A percentile compares a stretch with the other conserved stretches of the same genome.
phyloP scores from a whole-genome alignment of 2,113 vertebrate genomes.

The Takifugu flavidus region DNA sequence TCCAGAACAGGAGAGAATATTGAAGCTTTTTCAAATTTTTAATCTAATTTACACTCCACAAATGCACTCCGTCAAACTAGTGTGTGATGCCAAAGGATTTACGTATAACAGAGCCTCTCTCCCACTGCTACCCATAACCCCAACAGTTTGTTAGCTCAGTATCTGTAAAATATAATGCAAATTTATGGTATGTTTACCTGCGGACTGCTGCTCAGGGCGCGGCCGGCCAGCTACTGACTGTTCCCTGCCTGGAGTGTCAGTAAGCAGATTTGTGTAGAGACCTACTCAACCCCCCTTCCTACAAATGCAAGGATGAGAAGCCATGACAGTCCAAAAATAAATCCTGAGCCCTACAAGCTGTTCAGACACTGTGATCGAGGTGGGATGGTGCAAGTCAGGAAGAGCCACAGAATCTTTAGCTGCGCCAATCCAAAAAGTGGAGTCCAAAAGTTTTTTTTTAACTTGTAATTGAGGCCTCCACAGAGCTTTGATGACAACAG shows the following conservation, averaged over 20 bases:
- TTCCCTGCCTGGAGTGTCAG: conserved; percentile 70
- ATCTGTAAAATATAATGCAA: conserved; percentile 36
- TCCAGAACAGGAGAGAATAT: conserved; percentile 38
- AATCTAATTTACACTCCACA: too few relatives aligned
- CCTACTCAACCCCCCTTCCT: conserved; percentile 69
- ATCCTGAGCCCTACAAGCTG: conserved; percentile 53
- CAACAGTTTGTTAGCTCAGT: conserved; percentile 1
- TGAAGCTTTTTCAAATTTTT: background rate
- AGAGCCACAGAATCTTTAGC: conserved; percentile 51
- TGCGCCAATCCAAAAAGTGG: conserved; percentile 49
- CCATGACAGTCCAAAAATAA: conserved; percentile 86
- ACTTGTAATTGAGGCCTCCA: background rate
- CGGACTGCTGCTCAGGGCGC: conserved; percentile 62
- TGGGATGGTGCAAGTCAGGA: conserved; percentile 19
- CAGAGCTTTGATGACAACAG: too few relatives aligned
- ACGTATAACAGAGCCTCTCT: conserved; percentile 4
- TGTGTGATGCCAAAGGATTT: background rate
- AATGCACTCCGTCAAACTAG: too few relatives aligned
- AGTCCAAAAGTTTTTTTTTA: conserved; percentile 19
- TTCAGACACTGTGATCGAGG: conserved; percentile 57
- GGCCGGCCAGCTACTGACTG: conserved; percentile 75
- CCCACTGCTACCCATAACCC: background rate
- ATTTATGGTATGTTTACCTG: conserved; percentile 77
- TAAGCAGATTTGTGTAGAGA: conserved; percentile 71
- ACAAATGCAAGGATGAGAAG: conserved; percentile 74